Base-by-base conservation (phyloP, 1,140 invertebrate genomes). In the Drosophila bocki region DNA sequence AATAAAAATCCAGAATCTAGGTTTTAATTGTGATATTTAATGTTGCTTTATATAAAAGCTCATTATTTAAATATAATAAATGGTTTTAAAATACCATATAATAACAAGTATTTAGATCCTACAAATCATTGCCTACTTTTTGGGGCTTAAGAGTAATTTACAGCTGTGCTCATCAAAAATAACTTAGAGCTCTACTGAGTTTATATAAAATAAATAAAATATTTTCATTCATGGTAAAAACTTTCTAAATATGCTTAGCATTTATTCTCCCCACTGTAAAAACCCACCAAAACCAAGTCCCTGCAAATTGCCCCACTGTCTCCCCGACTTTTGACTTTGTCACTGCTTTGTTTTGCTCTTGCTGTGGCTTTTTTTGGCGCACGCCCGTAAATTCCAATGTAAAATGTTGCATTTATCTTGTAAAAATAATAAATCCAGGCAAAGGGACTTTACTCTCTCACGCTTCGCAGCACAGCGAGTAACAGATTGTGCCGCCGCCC, bases 331-430 rank as follows among this genome's bases (percentile, higher is more conserved):
- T 80, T 88, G 84, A 88, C 77, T 80, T 80, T 62, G 72, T 54
- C 61, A 65, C 42, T 72, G 71, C 53, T 67, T 69, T 64, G 58
- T 47, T 80, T 60, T 75, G 51, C 45, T 81, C 48, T 48, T 81
- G 54, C 62, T 68, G 64, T 42, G 47, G 35, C 51, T 70, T 90
- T 80, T 80, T 72, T 68, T 39, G 71, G 83, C 80, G 54, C 76
- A 80, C 72, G 63, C 71, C 72, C 76, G 83, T 87, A 87, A 87
- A 87, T 87, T 88, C 78, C 80, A 76, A 87, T 90, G 86, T 85
- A 85, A 90, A 90, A 90, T 90, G 85, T 90, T 90, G 85, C 85
- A 90, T 90, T 90, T 90, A 90, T 91, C 85, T 90, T 85, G 85
- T 91, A 90, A 90, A 90, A 90, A 90, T 90, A 90, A 90, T 90